Percentiles rank a stretch among this genome's conserved stretches.
These are phyloP conservation scores for Chrysina gloriosa DNA, from an alignment of 2,888 invertebrate species.

Conservation along the genomic window DNA sequence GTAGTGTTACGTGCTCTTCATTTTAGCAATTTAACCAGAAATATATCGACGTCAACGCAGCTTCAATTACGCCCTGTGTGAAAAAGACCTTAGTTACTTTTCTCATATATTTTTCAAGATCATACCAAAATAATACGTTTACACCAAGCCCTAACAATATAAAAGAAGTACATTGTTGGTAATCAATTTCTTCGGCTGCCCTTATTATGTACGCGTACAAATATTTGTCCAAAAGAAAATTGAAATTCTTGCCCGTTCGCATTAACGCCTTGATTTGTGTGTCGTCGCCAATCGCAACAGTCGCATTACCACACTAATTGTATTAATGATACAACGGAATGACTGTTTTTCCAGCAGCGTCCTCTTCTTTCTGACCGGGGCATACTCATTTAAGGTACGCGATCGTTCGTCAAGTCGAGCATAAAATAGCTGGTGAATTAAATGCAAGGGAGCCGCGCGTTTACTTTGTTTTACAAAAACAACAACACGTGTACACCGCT, in stretches of 20 bases:
- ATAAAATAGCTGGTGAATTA: conserved; percentile 37
- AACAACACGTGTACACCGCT: conserved; percentile 42
- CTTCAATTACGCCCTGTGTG: no score
- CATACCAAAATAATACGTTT: neutral
- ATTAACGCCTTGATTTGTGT: conserved; percentile 38
- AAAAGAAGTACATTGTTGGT: neutral
- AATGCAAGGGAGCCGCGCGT: conserved; percentile 36
- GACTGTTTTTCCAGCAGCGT: conserved; percentile 34
- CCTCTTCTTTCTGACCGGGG: conserved; percentile 2
- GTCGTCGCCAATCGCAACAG: conserved; percentile 32
- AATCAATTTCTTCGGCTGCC: conserved; percentile 4
- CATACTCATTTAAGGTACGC: conserved; percentile 38
- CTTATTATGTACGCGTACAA: conserved; percentile 21
- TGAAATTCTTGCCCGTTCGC: conserved; percentile 17
- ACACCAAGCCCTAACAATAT: neutral
- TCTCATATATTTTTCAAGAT: no score
- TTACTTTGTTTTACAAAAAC: conserved; percentile 41
- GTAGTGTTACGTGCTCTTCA: no score
- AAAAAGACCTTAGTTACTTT: no score
- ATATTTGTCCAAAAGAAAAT: conserved; percentile 31
- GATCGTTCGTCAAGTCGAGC: conserved; percentile 23
- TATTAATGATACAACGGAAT: conserved; percentile 44
- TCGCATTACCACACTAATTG: conserved; percentile 42
- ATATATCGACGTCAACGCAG: no score
- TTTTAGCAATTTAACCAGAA: no score